phyloP scores from a whole-genome alignment of 1,140 invertebrate genomes.

The Galleria mellonella region DNA sequence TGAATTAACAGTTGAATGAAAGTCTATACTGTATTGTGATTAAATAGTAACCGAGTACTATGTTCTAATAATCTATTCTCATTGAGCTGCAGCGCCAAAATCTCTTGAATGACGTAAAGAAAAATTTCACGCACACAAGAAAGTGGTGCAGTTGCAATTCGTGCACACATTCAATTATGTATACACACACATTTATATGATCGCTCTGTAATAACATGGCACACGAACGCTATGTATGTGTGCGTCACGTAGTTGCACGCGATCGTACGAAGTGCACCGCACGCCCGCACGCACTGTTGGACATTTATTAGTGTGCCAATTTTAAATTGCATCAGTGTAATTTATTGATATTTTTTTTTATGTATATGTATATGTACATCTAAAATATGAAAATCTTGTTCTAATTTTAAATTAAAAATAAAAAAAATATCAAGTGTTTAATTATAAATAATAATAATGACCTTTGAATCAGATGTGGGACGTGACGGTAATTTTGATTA shows the following conservation, averaged over 20 bases:
- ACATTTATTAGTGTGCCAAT: constrained; percentile 36
- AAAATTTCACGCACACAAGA: constrained; percentile 13
- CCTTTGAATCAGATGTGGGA: too few species aligned
- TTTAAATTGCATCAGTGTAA: too few species aligned
- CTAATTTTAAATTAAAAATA: too few species aligned
- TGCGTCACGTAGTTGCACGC: constrained; percentile 34
- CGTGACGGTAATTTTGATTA: too few species aligned
- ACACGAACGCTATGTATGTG: constrained; percentile 12
- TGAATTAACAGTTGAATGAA: too few species aligned
- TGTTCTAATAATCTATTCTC: not conserved
- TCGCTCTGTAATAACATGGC: constrained; percentile 2
- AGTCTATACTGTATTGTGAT: too few species aligned
- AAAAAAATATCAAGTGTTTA: too few species aligned
- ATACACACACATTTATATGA: constrained; percentile 8
- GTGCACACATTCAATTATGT: not conserved
- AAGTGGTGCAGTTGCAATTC: too few species aligned
- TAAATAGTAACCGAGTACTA: too few species aligned
- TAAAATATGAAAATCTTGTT: too few species aligned
- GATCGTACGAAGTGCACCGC: constrained; percentile 35
- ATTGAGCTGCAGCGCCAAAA: not conserved
- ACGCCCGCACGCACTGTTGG: constrained; percentile 33
- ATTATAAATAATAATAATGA: too few species aligned
- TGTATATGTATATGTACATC: not conserved
- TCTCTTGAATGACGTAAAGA: constrained; percentile 4
- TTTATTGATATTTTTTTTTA: constrained; percentile 2